Evolutionary conservation across 2,888 invertebrate species (phyloP).

Genomic region (Caenorhabditis sp.): DNA sequence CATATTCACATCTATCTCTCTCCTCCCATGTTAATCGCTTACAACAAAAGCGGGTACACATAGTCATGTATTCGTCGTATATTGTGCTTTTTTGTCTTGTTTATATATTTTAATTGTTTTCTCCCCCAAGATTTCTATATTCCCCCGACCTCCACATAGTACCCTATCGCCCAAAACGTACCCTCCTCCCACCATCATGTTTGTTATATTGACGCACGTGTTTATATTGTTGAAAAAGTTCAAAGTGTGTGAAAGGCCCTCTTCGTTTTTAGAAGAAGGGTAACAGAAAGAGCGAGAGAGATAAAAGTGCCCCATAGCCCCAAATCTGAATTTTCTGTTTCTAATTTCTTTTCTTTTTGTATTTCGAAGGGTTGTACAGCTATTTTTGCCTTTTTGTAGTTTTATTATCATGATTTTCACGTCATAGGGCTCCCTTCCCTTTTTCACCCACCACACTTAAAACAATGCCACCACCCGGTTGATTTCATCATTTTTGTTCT

Average conservation of each 20-base stretch:
- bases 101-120: constrained; percentile 30
- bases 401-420: background rate
- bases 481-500: no score
- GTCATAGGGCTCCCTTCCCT: background rate
- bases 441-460: background rate
- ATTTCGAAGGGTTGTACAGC: background rate
- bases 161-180: constrained; percentile 9
- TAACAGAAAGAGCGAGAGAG: no score
- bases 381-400: background rate
- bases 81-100: constrained; percentile 19
- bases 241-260: background rate
- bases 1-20: constrained; percentile 26
- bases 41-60: constrained; percentile 34
- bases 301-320: background rate
- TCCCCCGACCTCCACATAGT: background rate
- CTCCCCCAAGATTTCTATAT: constrained; percentile 25
- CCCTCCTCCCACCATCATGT: constrained; percentile 1
- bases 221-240: constrained; percentile 25
- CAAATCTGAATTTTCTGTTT: background rate
- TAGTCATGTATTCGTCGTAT: constrained; percentile 42
- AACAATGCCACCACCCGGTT: no score
- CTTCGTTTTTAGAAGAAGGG: background rate
- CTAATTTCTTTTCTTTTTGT: background rate
- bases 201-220: constrained; percentile 46
- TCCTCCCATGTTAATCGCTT: constrained; percentile 37